Percentiles rank a stretch among this genome's conserved stretches.
Conservation (phyloP, 2,797 vertebrate genomes). For the Eremophila alpestris region DNA sequence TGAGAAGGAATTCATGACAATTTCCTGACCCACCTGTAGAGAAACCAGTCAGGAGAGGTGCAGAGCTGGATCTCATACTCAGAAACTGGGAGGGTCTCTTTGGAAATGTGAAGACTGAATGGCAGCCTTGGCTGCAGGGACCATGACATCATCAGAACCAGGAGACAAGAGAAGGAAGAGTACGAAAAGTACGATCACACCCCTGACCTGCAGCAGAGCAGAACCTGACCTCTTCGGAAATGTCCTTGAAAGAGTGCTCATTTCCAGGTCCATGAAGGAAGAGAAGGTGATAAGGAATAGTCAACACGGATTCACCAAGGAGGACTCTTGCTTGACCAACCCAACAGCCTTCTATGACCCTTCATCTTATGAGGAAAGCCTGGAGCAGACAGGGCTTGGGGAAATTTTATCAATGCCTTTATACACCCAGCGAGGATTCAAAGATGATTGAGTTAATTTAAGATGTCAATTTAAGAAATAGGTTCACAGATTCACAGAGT, state of each 20-base stretch:
- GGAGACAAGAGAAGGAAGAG: not conserved
- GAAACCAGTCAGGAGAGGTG: rapidly evolving
- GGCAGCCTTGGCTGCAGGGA: not conserved
- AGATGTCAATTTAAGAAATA: not conserved
- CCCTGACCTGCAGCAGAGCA: not conserved
- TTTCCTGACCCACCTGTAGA: not conserved
- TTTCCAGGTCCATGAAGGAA: not conserved
- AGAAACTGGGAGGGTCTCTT: rapidly evolving
- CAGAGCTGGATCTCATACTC: not conserved
- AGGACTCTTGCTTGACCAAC: not conserved
- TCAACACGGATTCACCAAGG: not conserved
- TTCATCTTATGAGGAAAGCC: not conserved
- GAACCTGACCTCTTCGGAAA: not conserved
- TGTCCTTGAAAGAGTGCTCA: rapidly evolving
- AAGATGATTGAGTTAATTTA: no score
- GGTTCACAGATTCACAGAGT: not conserved
- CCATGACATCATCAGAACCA: not conserved
- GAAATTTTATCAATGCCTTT: not conserved
- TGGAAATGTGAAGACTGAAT: not conserved
- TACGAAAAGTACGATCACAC: not conserved
- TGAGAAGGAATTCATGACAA: not conserved
- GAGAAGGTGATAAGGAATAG: not conserved
- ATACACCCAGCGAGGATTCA: no score
- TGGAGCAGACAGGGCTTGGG: not conserved
- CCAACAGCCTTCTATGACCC: not conserved